phyloP scores from a whole-genome alignment of 2,113 vertebrate genomes.

The Dipodomys stephensi region DNA sequence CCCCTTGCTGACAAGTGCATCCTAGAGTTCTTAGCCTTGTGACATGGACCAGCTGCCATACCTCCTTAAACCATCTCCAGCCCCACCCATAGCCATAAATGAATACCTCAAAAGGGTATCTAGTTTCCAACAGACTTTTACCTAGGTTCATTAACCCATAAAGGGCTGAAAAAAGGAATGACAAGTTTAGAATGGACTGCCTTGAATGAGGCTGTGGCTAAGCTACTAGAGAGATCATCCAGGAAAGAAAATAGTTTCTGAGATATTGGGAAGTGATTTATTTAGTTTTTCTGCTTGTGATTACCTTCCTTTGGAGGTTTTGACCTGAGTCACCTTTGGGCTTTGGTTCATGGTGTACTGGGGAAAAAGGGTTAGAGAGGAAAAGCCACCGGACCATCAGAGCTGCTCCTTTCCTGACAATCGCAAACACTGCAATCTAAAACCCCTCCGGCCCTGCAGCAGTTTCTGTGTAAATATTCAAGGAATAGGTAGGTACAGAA shows the following conservation, averaged over 20 bases:
- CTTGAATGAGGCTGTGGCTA: not conserved
- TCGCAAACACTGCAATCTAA: not conserved
- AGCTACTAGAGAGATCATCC: not conserved
- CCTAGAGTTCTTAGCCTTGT: not conserved
- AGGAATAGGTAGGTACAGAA: not conserved
- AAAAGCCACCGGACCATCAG: not conserved
- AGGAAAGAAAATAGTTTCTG: not conserved
- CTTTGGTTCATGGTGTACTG: not conserved
- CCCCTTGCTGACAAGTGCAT: not conserved
- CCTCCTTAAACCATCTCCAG: accelerated
- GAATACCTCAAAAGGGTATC: not conserved
- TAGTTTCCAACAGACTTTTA: not conserved
- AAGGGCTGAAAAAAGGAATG: not conserved
- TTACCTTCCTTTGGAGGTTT: not conserved
- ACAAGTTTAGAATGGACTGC: not conserved
- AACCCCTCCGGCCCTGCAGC: not conserved
- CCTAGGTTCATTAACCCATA: not conserved
- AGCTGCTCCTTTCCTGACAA: not conserved
- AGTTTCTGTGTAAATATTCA: not conserved
- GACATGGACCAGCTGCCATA: not conserved
- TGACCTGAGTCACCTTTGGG: not conserved
- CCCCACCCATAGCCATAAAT: accelerated
- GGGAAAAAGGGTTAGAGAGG: not conserved
- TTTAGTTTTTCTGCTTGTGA: not conserved
- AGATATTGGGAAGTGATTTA: not conserved